Percentiles rank a stretch among this genome's conserved stretches.
These are phyloP conservation scores for Popillia japonica DNA, from an alignment of 1,140 invertebrate genomes.

Conservation along the genomic window DNA sequence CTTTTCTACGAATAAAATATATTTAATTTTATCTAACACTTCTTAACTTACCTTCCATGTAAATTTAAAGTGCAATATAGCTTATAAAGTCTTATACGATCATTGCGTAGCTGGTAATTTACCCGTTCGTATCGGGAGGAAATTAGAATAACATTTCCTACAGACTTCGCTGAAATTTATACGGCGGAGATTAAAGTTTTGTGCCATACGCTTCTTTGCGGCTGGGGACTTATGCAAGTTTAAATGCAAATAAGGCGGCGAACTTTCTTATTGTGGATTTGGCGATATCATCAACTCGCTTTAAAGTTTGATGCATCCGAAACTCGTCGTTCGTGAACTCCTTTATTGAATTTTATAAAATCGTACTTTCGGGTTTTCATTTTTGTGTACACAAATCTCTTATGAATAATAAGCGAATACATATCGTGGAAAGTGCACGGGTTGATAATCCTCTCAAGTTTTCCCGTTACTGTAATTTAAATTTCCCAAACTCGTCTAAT, in stretches of 20 bases:
- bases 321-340: conserved; percentile 7
- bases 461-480: no score
- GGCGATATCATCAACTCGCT: conserved; percentile 30
- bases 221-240: conserved; percentile 22
- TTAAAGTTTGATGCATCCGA: conserved; percentile 29
- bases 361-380: background rate
- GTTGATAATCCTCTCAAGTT: background rate
- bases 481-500: no score
- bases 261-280: conserved; percentile 26
- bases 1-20: no score
- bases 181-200: conserved; percentile 19
- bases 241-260: conserved; percentile 28
- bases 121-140: background rate
- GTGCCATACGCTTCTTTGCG: background rate
- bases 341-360: conserved; percentile 17
- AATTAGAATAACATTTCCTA: conserved; percentile 26
- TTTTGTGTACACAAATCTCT: background rate
- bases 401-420: conserved; percentile 16
- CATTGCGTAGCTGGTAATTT: background rate
- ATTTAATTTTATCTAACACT: no score
- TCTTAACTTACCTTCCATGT: background rate
- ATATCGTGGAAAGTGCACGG: background rate
- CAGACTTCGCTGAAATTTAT: conserved; percentile 6
- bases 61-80: background rate
- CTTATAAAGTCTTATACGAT: background rate